These are phyloP conservation scores for Callipepla squamata DNA, from an alignment of 2,113 vertebrate genomes.

Conservation along the genomic window DNA sequence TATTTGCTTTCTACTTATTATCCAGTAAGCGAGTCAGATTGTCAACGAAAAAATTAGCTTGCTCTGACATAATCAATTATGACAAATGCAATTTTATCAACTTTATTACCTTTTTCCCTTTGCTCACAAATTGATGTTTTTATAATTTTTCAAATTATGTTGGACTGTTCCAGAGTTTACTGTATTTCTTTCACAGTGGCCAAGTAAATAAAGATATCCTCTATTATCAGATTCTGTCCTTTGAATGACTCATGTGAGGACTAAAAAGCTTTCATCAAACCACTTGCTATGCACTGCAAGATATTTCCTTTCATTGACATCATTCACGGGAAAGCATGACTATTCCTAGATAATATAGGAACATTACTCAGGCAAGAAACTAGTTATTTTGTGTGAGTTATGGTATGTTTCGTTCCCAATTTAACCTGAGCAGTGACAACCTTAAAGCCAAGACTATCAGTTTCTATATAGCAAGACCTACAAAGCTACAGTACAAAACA, in stretches of 20 bases:
- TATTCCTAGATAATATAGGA: not conserved
- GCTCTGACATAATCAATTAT: not conserved
- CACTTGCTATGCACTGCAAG: not conserved
- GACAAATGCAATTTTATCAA: not conserved
- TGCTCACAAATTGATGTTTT: not conserved
- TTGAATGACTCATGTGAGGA: not conserved
- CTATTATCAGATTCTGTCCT: not conserved
- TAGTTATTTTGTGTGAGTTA: not conserved
- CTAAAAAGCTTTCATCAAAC: not conserved
- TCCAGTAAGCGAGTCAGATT: not conserved
- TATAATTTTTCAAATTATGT: not conserved
- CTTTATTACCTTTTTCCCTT: not conserved
- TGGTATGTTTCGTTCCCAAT: not conserved
- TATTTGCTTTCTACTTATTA: not conserved
- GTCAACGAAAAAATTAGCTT: not conserved
- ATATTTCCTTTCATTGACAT: not conserved
- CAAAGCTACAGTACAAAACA: fast-evolving
- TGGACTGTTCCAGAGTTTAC: not conserved
- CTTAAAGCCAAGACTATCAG: not conserved
- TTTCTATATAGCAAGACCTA: not conserved
- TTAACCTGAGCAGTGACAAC: not conserved
- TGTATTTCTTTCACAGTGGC: not conserved
- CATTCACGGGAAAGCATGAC: not conserved
- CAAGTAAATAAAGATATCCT: not conserved
- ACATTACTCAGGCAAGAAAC: not conserved